Base-by-base conservation (phyloP, 2,797 vertebrate genomes). In the Bucorvus abyssinicus region DNA sequence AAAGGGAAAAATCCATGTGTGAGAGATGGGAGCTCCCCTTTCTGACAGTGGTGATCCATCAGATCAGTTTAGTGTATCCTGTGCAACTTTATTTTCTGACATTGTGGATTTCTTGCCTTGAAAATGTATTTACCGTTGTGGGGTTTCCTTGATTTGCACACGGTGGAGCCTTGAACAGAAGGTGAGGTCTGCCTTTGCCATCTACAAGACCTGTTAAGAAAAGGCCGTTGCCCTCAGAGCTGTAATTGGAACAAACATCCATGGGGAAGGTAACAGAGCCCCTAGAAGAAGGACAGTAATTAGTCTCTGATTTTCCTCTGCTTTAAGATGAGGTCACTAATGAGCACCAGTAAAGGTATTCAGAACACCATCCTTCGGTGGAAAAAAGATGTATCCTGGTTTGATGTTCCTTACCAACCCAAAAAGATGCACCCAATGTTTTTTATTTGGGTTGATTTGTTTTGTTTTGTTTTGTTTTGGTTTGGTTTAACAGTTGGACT, bases 341-440 rank as follows among this genome's bases (percentile, higher is more conserved):
- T 2, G 4, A 84, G 20, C 38, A 52, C 6, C 0, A 1, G 59
- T 47, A 34, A 91, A 59, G 18, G 15, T 15, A 11, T 34, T 50
- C 45, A 82, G 69, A 84, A 13, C 6, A 11, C 12, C 6, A n/a
- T 12, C 27, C 14, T 52, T 45, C 44, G 20, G 0, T 1, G 32
- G 21, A 74, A 75, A 71, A 78, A 49, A 17, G 4, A 14, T 24
- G 21, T 29, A 6, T 64, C 21, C 50, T 73, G 27, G 2, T 5
- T 52, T 76, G 36, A 4, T 49, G 40, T 49, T 81, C 79, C 32
- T 59, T 23, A 42, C 5, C 22, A 70, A 38, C 4, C 3, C 13
- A 29, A 63, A 73, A 56, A 34, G 6, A n/a, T n/a, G 6, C 1
- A 24, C 2, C 3, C 7, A 22, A 44, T 19, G 16, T 34, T 4